A percentile compares a stretch with the other conserved stretches of the same genome.
Evolutionary conservation across 2,888 invertebrate genomes (phyloP).

Genomic region (Tachina lurida): DNA sequence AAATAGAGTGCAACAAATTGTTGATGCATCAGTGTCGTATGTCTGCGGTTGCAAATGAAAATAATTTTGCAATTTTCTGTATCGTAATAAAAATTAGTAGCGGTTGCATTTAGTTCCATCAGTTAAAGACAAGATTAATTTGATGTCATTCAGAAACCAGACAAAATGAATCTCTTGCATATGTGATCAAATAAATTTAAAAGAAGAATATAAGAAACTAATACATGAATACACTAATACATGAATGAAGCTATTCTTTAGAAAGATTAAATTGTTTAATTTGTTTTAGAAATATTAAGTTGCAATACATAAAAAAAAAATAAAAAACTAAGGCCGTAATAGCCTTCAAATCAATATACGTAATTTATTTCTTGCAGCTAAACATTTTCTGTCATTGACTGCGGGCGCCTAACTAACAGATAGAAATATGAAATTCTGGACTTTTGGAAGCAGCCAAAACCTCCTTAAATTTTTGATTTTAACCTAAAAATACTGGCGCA

Average conservation of each 20-base stretch:
- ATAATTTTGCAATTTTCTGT: constrained; percentile 33
- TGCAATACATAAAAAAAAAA: no score
- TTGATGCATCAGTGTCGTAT: constrained; percentile 27
- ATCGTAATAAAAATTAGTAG: constrained; percentile 33
- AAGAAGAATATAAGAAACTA: neutral
- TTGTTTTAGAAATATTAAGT: no score
- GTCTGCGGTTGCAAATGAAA: constrained; percentile 15
- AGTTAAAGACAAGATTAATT: constrained; percentile 57
- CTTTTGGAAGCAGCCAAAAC: no score
- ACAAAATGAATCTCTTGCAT: constrained; percentile 22
- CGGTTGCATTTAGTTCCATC: constrained; percentile 58
- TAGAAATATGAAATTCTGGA: no score
- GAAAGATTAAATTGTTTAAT: no score
- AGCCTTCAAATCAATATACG: no score
- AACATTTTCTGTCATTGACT: no score
- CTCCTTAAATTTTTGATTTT: no score
- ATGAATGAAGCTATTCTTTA: neutral
- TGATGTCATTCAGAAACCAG: constrained; percentile 37
- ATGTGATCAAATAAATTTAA: constrained; percentile 20
- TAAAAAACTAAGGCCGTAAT: no score
- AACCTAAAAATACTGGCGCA: no score
- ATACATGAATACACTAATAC: neutral
- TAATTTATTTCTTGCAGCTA: no score
- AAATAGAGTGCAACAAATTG: constrained; percentile 53
- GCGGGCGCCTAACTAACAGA: no score